A percentile compares a stretch with the other conserved stretches of the same genome.
These are phyloP conservation scores for Trachops cirrhosus DNA, from an alignment of 2,797 vertebrate species.

Conservation along the genomic window DNA sequence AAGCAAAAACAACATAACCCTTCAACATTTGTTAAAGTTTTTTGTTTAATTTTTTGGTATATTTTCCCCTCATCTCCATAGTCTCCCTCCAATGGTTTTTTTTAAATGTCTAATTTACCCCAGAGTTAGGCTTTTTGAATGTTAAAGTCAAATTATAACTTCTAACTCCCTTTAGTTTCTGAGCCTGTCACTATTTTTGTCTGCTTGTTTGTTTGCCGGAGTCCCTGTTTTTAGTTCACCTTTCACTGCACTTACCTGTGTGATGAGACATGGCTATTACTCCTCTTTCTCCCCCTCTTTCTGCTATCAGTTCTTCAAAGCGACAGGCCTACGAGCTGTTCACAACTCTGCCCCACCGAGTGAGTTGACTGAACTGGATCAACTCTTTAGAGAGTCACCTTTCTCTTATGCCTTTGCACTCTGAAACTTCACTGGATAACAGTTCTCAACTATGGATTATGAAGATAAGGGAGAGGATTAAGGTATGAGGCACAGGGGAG, in stretches of 20 bases:
- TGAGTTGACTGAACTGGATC: neutral
- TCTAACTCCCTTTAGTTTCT: neutral
- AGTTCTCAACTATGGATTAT: neutral
- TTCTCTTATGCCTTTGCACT: neutral
- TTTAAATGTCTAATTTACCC: neutral
- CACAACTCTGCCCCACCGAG: neutral
- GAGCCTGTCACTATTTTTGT: neutral
- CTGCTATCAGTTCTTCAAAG: neutral
- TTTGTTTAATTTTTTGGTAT: neutral
- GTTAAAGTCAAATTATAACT: neutral
- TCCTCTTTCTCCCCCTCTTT: neutral
- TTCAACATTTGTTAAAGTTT: neutral
- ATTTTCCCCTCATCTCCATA: neutral
- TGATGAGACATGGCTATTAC: neutral
- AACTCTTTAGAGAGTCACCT: accelerated
- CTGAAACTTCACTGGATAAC: too few relatives aligned
- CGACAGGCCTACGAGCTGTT: neutral
- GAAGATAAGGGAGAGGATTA: neutral
- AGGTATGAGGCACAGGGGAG: neutral
- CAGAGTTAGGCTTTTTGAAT: neutral
- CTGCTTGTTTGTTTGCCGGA: neutral
- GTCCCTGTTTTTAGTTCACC: neutral
- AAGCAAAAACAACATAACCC: neutral
- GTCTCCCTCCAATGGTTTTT: neutral
- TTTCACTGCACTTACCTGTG: neutral